Percentiles rank a stretch among this genome's conserved stretches.
Evolutionary conservation across 30 jellyfish, hydroid and myxozoan species (phyloP).

Genomic region (Hydra vulgaris): DNA sequence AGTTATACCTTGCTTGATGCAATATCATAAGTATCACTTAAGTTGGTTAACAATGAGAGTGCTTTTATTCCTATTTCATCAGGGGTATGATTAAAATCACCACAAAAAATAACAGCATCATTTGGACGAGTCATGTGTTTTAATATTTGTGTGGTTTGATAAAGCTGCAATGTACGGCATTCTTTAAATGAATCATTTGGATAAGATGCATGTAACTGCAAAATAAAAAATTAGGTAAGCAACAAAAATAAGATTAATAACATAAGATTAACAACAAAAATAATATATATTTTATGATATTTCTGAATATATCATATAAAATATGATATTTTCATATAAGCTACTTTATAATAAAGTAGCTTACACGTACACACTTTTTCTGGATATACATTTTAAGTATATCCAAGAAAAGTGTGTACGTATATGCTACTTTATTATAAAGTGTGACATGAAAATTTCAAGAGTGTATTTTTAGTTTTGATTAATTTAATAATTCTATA

Average conservation of each 20-base stretch:
- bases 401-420: no score
- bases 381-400: no score
- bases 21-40: constrained; percentile 40
- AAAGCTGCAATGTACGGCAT: constrained; percentile 66
- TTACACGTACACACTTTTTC: no score
- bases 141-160: constrained; percentile 47
- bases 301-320: no score
- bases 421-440: no score
- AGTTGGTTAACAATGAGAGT: constrained; percentile 23
- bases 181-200: constrained; percentile 38
- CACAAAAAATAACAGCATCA: constrained; percentile 69
- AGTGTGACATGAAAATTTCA: no score
- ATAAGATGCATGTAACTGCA: constrained; percentile 75
- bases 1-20: constrained; percentile 38
- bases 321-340: no score
- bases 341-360: no score
- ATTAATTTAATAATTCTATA: no score
- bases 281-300: no score
- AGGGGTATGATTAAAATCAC: constrained; percentile 66
- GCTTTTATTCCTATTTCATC: constrained; percentile 59
- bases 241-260: not conserved
- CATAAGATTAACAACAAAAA: no score
- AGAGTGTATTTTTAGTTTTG: no score
- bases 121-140: constrained; percentile 46
- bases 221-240: not conserved